Evolutionary conservation across 2,113 vertebrate genomes (phyloP).

Genomic region (Dromas ardeola): DNA sequence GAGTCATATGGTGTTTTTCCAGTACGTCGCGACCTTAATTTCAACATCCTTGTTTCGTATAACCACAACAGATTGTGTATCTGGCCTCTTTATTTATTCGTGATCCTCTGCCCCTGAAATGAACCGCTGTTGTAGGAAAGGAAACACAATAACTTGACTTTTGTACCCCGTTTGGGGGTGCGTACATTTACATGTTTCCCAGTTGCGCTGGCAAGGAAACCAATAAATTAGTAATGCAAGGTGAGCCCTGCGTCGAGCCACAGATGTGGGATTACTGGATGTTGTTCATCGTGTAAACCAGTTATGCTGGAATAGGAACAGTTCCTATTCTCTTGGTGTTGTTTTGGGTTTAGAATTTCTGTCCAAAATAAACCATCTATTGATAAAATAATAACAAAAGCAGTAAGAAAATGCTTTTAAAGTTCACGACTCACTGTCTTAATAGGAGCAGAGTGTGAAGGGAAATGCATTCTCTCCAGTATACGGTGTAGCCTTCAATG

Average conservation of each 20-base stretch:
- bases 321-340: not conserved
- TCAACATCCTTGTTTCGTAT: slow-evolving; percentile 4
- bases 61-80: not conserved
- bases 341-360: not conserved
- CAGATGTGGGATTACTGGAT: not conserved
- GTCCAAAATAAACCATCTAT: not conserved
- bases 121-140: not conserved
- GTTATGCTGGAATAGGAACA: not conserved
- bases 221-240: not conserved
- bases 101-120: slow-evolving; percentile 2
- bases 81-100: not conserved
- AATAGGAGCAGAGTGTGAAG: not conserved
- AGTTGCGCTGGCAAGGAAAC: not conserved
- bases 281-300: not conserved
- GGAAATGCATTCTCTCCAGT: not conserved
- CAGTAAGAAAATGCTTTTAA: not conserved
- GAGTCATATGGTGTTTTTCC: slow-evolving; percentile 58
- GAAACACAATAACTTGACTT: not conserved
- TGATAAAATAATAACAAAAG: not conserved
- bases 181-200: not conserved
- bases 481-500: accelerated
- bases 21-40: slow-evolving; percentile 10
- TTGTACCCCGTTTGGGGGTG: not conserved
- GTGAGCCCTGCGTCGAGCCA: not conserved
- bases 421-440: accelerated